phyloP scores from a whole-genome alignment of 2,113 vertebrate genomes.

The Copsychus sechellarum region DNA sequence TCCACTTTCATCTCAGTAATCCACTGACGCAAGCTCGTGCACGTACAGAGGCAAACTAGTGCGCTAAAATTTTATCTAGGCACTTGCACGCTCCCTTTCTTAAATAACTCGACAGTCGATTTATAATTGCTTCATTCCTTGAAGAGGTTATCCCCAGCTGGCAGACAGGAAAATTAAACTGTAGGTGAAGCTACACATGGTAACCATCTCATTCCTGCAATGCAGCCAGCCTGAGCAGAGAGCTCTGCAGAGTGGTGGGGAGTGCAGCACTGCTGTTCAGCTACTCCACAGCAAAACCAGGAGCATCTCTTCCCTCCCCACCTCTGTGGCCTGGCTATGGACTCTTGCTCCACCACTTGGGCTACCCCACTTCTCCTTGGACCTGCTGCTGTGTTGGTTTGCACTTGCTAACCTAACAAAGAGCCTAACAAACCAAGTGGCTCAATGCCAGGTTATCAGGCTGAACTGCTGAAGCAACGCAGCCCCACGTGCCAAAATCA shows the following conservation, averaged over 20 bases:
- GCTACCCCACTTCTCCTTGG: neutral
- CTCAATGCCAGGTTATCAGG: neutral
- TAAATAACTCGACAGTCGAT: neutral
- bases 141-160: neutral
- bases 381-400: neutral
- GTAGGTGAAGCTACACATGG: neutral
- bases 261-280: neutral
- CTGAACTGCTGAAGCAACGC: neutral
- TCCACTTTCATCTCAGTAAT: neutral
- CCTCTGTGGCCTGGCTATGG: neutral
- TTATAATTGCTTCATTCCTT: neutral
- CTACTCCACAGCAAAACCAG: neutral
- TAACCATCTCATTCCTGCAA: neutral
- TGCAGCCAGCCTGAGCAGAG: neutral
- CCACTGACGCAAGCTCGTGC: neutral
- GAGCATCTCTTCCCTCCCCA: neutral
- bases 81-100: neutral
- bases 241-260: neutral
- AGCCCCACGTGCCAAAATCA: neutral
- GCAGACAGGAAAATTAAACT: neutral
- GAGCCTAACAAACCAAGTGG: fast-evolving
- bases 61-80: neutral
- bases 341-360: neutral
- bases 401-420: neutral
- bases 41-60: neutral